Base-by-base conservation (phyloP, 1,140 invertebrate genomes). In the Apis cerana region DNA sequence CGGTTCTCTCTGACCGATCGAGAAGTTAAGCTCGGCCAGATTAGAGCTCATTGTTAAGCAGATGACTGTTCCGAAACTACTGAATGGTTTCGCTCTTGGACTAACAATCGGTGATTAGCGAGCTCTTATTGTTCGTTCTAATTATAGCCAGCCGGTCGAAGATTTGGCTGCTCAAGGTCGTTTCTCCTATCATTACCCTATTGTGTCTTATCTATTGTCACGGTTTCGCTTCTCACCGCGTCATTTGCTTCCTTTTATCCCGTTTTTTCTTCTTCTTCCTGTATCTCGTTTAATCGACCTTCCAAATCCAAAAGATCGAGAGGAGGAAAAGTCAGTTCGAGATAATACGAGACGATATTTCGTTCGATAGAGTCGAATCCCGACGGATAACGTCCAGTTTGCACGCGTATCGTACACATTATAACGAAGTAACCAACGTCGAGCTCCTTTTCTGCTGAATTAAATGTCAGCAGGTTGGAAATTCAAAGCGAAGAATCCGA, bases 401-500 rank as follows among this genome's bases (percentile, higher is more conserved):
- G 33, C 33, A 27, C 23, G n/a, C 12, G 61, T 21, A 15, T 62
- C 15, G n/a, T 23, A 27, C 61, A 23, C 61, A 21, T 62, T 15
- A 15, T 9, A n/a, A 23, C 8, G 23, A 17, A 9, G 13, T 1
- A 17, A 62, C 0, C 0, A 33, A 21, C 17, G 1, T 11, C 27
- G 27, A 19, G 10, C 54, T 62, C 65, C 27, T 70, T 43, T n/a
- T 54, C 27, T 12, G 11, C 8, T 27, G 48, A 19, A 19, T 65
- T 27, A 48, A 12, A 48, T 48, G 23, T 75, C 23, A 65, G 61
- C 58, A 43, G 12, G 52, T 13, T 68, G 69, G 67, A 69, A 87
- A 80, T 77, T 64, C 62, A 52, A 83, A 27, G 64, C 80, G 70
- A 64, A 52, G 23, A 83, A 78, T 87, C 64, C 69, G 85, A 82